Evolutionary conservation across 1,140 invertebrate species (phyloP).

Genomic region (Asbolus verrucosus): DNA sequence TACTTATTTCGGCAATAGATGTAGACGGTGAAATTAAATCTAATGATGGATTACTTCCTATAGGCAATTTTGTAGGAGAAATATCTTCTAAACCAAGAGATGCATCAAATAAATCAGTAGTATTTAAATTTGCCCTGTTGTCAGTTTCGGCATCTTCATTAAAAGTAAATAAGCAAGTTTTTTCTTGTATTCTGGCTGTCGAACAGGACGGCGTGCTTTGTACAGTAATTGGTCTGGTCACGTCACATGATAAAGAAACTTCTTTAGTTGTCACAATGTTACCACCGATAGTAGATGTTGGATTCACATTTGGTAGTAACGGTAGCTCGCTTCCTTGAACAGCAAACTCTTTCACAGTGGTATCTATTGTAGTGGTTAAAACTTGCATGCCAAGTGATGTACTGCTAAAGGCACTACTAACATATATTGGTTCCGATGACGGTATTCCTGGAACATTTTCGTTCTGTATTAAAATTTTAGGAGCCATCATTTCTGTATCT

Average conservation of each 20-base stretch:
- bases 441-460: too few relatives aligned
- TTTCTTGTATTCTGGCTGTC: neutral
- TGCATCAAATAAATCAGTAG: neutral
- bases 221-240: neutral
- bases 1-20: constrained; percentile 7
- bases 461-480: too few relatives aligned
- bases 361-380: too few relatives aligned
- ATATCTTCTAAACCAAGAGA: constrained; percentile 4
- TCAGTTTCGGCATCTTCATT: constrained; percentile 21
- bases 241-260: constrained; percentile 8
- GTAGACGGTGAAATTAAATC: constrained; percentile 5
- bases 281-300: too few relatives aligned
- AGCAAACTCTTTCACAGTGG: too few relatives aligned
- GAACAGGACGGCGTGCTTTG: neutral
- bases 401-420: too few relatives aligned
- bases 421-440: too few relatives aligned
- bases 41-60: constrained; percentile 1
- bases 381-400: too few relatives aligned
- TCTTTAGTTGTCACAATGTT: constrained; percentile 3
- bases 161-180: constrained; percentile 28
- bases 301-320: too few relatives aligned
- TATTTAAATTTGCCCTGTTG: constrained; percentile 7
- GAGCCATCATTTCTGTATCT: too few relatives aligned
- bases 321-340: too few relatives aligned
- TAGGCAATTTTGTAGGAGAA: constrained; percentile 10